Conservation (phyloP, 1,140 invertebrate genomes). For the Neomicropteryx cornuta region DNA sequence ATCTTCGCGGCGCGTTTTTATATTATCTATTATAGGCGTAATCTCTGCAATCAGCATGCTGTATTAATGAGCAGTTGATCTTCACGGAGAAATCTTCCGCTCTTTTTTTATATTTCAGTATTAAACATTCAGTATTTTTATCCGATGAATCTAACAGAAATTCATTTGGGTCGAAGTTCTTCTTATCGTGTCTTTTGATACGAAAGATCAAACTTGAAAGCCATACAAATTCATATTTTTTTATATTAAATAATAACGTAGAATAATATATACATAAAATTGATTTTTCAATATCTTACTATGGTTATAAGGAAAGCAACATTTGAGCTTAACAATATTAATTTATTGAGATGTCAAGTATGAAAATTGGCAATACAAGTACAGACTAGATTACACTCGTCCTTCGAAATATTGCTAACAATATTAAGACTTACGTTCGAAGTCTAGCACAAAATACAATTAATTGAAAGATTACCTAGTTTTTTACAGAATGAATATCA, state of each 20-base stretch:
- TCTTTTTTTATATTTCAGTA: neutral
- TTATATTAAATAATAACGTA: neutral
- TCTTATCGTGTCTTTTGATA: neutral
- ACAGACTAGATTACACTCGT: conserved; percentile 18
- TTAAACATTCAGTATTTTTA: neutral
- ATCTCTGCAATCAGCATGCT: too few species aligned
- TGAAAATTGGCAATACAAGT: conserved; percentile 3
- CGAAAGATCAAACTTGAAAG: neutral
- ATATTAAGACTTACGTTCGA: conserved; percentile 9
- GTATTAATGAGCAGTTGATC: neutral
- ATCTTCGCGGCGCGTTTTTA: too few species aligned
- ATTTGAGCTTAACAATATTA: neutral
- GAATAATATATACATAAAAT: neutral
- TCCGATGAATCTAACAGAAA: neutral
- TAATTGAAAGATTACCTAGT: conserved; percentile 1
- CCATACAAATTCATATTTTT: neutral
- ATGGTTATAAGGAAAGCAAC: neutral
- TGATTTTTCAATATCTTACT: neutral
- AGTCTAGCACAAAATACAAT: neutral
- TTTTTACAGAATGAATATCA: conserved; percentile 12
- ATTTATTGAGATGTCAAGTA: neutral
- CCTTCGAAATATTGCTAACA: conserved; percentile 12
- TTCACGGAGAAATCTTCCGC: conserved; percentile 1
- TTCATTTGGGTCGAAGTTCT: conserved; percentile 2
- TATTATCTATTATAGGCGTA: too few species aligned